Evolutionary conservation across 2,888 invertebrate species (phyloP).

Genomic region (Synanthedon myopaeformis): DNA sequence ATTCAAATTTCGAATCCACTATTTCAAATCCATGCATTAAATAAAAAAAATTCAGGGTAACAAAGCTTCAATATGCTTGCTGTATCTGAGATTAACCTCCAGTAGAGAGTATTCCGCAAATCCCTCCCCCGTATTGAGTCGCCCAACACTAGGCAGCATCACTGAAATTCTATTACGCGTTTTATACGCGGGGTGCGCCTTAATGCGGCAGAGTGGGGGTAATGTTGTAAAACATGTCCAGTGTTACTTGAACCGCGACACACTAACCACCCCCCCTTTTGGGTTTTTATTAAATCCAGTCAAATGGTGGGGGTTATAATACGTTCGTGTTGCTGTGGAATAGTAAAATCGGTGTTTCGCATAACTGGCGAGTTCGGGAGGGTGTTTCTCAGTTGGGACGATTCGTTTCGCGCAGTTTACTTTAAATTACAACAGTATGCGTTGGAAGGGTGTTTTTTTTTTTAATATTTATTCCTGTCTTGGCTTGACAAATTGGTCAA

Average conservation of each 20-base stretch:
- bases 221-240: conserved; percentile 53
- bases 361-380: conserved; percentile 16
- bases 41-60: too few relatives aligned
- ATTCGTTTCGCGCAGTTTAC: conserved; percentile 65
- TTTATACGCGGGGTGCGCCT: conserved; percentile 59
- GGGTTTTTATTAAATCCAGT: conserved; percentile 8
- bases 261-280: conserved; percentile 27
- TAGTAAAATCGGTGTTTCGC: conserved; percentile 50
- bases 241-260: conserved; percentile 42
- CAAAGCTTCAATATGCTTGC: too few relatives aligned
- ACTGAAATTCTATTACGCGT: conserved; percentile 66
- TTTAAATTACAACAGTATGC: conserved; percentile 51
- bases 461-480: conserved; percentile 16
- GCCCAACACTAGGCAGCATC: conserved; percentile 32
- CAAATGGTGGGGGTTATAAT: conserved; percentile 10
- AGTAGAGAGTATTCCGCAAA: too few relatives aligned
- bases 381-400: conserved; percentile 35
- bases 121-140: conserved; percentile 20
- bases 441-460: conserved; percentile 33
- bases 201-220: conserved; percentile 34
- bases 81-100: too few relatives aligned
- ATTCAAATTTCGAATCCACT: too few relatives aligned
- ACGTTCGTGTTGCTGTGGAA: conserved; percentile 34
- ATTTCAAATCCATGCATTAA: too few relatives aligned
- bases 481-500: conserved; percentile 9